Evolutionary conservation across 2,888 invertebrate genomes (phyloP), one percentile per base, ranked within the genome.

Genomic region (Cheilosia variabilis): DNA sequence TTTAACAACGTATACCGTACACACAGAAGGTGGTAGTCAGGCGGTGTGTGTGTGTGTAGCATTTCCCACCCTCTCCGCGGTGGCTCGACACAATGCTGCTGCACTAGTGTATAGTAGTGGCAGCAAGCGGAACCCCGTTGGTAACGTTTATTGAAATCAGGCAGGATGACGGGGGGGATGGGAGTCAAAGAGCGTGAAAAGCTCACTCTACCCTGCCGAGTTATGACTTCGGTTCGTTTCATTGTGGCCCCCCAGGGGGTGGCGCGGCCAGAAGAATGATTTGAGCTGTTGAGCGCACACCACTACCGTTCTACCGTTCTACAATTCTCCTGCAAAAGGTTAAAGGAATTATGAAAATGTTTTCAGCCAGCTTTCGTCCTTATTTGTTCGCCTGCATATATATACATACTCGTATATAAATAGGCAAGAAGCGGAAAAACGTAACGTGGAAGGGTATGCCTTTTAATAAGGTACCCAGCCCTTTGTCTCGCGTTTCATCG

Each of bases 101-200:
- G 58, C 53, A 76, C 60, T 66, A 72, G 45, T 19, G 53, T 79
- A n/a, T n/a, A 45, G 27, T 43, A 24, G 63, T 37, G 47, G 73
- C 65, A 69, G 69, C 37, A 75, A 66, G 78, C 80, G 75, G 75
- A 84, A 79, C 84, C 80, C 80, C 76, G 76, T 81, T 80, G 86
- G 86, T 72, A 81, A 77, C 86, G 81, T 86, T 86, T 86, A 86
- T 86, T 86, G 86, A 86, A 86, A 86, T 86, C 81, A 66, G 62
- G 81, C 31, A 13, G 34, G n/a, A 58, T 34, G 72, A 52, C 22
- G n/a, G 13, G 41, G 50, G 17, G 58, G 69, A 47, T 60, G 41
- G 58, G 75, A 86, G 53, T 80, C 86, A 86, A 86, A 81, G 77
- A 86, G 86, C 86, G 86, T 86, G 81, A 86, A 86, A 86, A 86